Conservation (phyloP, 2,113 vertebrate species). For the Prionailurus viverrinus region DNA sequence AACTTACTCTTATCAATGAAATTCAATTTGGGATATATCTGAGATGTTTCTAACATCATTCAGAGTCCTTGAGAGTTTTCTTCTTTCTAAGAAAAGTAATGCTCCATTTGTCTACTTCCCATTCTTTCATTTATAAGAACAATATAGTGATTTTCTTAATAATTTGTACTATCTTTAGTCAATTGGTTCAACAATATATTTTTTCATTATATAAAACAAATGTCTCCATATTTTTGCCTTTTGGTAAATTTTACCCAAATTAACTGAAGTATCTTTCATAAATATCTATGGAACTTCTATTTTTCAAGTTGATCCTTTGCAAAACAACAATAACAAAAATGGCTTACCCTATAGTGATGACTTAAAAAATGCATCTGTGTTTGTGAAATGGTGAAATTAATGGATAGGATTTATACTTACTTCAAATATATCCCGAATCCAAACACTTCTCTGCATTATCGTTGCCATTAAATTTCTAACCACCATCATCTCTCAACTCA, state of each 20-base stretch:
- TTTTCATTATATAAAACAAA: neutral
- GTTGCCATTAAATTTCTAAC: neutral
- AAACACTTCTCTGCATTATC: neutral
- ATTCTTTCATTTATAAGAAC: neutral
- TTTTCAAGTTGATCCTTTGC: neutral
- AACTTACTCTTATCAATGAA: neutral
- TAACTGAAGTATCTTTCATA: neutral
- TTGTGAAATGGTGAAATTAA: conserved; percentile 25
- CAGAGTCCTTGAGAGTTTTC: neutral
- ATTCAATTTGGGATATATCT: conserved; percentile 27
- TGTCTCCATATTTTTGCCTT: neutral
- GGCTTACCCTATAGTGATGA: neutral
- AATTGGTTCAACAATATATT: neutral
- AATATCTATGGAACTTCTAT: conserved; percentile 6
- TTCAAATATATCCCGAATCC: neutral
- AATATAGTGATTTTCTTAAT: neutral
- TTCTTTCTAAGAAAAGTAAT: neutral
- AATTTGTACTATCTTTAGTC: conserved; percentile 11
- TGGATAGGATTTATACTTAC: neutral
- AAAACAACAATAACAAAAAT: neutral
- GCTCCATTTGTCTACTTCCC: neutral
- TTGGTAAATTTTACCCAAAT: conserved; percentile 14
- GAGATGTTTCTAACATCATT: neutral
- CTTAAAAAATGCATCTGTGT: neutral
- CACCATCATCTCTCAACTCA: neutral